A percentile compares a stretch with the other conserved stretches of the same genome.
Evolutionary conservation across 2,113 vertebrate genomes (phyloP).

Genomic region (Furnarius figulus): DNA sequence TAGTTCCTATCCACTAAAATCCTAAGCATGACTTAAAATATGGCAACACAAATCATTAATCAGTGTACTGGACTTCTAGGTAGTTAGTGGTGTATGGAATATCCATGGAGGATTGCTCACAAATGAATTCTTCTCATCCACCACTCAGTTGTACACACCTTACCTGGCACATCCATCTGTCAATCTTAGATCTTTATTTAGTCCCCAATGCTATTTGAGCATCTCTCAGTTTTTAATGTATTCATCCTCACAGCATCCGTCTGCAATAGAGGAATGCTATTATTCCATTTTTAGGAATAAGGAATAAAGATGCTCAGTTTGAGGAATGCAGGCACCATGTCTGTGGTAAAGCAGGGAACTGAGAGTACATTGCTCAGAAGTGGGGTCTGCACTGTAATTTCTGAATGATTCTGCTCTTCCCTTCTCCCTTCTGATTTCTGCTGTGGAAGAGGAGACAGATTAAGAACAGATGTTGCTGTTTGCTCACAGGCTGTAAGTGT

Average conservation of each 20-base stretch:
- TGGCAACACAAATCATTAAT: neutral
- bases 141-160: neutral
- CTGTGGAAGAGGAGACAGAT: constrained; percentile 24
- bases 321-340: neutral
- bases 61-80: neutral
- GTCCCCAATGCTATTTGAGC: neutral
- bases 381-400: neutral
- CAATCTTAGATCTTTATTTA: neutral
- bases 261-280: neutral
- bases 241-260: neutral
- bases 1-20: neutral
- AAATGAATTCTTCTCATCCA: neutral
- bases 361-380: neutral
- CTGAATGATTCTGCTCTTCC: neutral
- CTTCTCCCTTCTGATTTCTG: neutral
- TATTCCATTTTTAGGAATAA: neutral
- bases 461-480: constrained; percentile 44
- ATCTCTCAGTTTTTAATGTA: neutral
- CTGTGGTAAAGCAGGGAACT: neutral
- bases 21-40: neutral
- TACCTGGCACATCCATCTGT: neutral
- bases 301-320: neutral
- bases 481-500: constrained; percentile 13
- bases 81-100: neutral
- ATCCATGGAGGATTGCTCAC: neutral